phyloP scores from a whole-genome alignment of 2,113 vertebrate species.

The Quiscalus mexicanus region DNA sequence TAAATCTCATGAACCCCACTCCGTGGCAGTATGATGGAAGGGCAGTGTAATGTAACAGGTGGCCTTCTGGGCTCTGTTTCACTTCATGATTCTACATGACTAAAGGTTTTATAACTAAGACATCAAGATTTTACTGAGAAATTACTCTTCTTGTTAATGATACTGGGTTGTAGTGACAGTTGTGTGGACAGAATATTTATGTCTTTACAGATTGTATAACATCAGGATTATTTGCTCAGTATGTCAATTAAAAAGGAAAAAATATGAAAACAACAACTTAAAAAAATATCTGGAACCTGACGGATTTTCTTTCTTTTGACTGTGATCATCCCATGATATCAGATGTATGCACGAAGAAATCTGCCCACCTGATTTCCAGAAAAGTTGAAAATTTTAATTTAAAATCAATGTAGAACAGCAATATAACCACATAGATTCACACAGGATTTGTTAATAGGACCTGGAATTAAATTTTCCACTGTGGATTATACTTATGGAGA shows the following conservation, averaged over 20 bases:
- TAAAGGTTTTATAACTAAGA: background rate
- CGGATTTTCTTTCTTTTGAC: background rate
- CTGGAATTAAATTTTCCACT: background rate
- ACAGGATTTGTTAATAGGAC: background rate
- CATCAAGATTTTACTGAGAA: background rate
- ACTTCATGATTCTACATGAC: background rate
- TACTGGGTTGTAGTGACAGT: background rate
- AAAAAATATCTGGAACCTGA: background rate
- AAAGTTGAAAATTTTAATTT: background rate
- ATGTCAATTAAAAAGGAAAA: background rate
- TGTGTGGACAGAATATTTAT: background rate
- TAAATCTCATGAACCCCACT: background rate
- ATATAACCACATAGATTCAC: background rate
- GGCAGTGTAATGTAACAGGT: background rate
- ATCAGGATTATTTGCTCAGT: background rate
- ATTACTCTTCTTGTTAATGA: background rate
- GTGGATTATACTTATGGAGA: background rate
- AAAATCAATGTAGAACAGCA: background rate
- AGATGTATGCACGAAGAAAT: background rate
- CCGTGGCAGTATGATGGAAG: background rate
- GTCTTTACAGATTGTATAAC: background rate
- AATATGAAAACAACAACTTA: background rate
- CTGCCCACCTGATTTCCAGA: background rate
- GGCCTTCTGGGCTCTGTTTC: background rate
- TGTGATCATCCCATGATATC: background rate